These are phyloP conservation scores for Euplagia quadripunctaria DNA, from an alignment of 2,888 invertebrate species.

Conservation along the genomic window DNA sequence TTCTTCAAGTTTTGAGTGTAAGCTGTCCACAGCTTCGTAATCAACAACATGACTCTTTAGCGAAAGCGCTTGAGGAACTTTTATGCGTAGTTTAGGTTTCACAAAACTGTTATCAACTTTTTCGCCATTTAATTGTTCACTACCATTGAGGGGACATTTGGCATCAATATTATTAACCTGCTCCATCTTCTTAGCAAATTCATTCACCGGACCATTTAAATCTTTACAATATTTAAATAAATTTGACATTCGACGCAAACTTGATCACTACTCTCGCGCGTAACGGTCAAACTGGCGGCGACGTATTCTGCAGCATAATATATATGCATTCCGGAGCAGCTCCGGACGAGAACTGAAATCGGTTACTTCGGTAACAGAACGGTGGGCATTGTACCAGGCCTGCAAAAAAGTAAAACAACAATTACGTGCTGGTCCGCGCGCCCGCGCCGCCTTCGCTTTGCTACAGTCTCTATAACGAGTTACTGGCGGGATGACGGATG, in stretches of 20 bases:
- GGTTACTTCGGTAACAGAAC: conserved; percentile 64
- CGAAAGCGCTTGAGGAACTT: conserved; percentile 76
- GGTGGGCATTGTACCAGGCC: conserved; percentile 55
- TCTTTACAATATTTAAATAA: not conserved
- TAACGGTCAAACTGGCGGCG: conserved; percentile 59
- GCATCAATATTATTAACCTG: conserved; percentile 62
- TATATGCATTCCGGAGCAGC: conserved; percentile 72
- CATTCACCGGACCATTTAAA: conserved; percentile 25
- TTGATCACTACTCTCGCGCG: conserved; percentile 51
- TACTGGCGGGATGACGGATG: conserved; percentile 49
- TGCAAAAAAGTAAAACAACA: conserved; percentile 72
- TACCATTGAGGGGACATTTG: conserved; percentile 71
- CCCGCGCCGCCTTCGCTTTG: conserved; percentile 51
- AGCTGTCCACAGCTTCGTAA: conserved; percentile 69
- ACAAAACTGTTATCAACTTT: conserved; percentile 60
- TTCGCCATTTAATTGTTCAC: conserved; percentile 61
- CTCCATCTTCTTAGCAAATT: conserved; percentile 58
- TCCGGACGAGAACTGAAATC: conserved; percentile 65
- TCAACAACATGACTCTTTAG: conserved; percentile 70
- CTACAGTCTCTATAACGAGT: conserved; percentile 34
- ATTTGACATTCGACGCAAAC: conserved; percentile 14
- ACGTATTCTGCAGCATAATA: conserved; percentile 64
- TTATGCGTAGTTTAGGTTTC: conserved; percentile 73
- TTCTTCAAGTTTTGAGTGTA: conserved; percentile 73
- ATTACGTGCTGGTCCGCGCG: conserved; percentile 53